Evolutionary conservation across 2,888 invertebrate species (phyloP), one percentile per base, ranked within the genome.

Genomic region (Cordilura impudica): DNA sequence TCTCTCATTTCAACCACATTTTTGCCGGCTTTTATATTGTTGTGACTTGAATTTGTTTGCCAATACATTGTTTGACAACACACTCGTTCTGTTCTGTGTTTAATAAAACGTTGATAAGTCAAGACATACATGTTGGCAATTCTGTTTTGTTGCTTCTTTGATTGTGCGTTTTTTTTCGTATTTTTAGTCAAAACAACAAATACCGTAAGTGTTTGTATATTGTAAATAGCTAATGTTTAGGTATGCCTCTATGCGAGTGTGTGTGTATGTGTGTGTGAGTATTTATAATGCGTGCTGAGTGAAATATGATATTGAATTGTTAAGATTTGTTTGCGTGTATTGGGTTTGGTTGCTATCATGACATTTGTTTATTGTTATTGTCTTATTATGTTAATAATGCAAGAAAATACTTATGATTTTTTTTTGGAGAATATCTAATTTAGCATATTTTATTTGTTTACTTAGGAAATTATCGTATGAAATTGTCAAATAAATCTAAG

Each of bases 301-400:
- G 56, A 78, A 73, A 78, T 78, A 72, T 63, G 67, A 72, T 63
- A 69, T 73, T 69, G 39, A 67, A 72, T 51, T 58, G 61, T 78
- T 67, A 56, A 49, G 67, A 67, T 56, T 63, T 49, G 61, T 78
- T 72, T 61, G 77, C 63, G 47, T 63, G 61, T 63, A 63, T 66
- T 72, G 56, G 31, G 56, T 63, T 73, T 31, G 67, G 39, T 65
- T 12, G 60, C 31, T 78, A 73, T 69, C 69, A 73, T 73, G 60
- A 77, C 60, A 61, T 71, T 45, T 73, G 56, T 78, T 78, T 78
- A 78, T 73, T 72, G 72, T 73, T 73, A 78, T 78, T 73, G 72
- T 78, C 58, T 39, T 69, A 73, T 78, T 78, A 73, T 73, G 72
- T 69, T 67, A 78, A 78, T 78, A 26, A 39, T 39, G n/a, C n/a